phyloP scores from a whole-genome alignment of 2,888 invertebrate species.

The Myathropa florea region DNA sequence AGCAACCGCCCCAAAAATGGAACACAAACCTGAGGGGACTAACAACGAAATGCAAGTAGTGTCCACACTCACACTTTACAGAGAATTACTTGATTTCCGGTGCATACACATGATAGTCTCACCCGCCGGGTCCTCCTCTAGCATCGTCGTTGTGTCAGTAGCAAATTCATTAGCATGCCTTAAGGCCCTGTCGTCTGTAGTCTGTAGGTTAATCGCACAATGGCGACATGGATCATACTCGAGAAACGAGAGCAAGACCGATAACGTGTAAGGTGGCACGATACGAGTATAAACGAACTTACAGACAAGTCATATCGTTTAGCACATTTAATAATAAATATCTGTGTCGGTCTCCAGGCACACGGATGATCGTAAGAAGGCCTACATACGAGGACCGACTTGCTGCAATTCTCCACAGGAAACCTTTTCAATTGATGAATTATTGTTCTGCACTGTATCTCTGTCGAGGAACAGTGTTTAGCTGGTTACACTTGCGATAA shows the following conservation, averaged over 20 bases:
- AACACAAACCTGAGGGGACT: background rate
- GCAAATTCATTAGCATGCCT: constrained; percentile 63
- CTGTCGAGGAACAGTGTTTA: background rate
- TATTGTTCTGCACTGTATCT: constrained; percentile 21
- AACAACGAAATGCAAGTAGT: background rate
- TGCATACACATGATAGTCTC: constrained; percentile 34
- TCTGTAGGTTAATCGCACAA: constrained; percentile 16
- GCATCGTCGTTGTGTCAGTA: constrained; percentile 24
- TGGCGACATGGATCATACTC: constrained; percentile 31
- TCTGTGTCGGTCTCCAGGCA: constrained; percentile 31
- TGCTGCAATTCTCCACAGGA: constrained; percentile 61
- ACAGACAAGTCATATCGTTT: constrained; percentile 54
- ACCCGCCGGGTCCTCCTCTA: constrained; percentile 32
- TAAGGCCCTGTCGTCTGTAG: background rate
- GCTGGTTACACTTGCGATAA: constrained; percentile 1
- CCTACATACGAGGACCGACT: constrained; percentile 18
- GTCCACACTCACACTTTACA: constrained; percentile 22
- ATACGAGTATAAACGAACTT: constrained; percentile 9
- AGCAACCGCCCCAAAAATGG: background rate
- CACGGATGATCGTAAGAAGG: constrained; percentile 22
- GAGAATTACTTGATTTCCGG: constrained; percentile 61
- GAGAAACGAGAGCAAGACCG: background rate
- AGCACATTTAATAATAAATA: constrained; percentile 44
- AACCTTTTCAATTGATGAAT: constrained; percentile 60
- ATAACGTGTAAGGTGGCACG: constrained; percentile 52